Conservation (phyloP, 2,888 invertebrate species). For the Heteromyza rotundicornis region DNA sequence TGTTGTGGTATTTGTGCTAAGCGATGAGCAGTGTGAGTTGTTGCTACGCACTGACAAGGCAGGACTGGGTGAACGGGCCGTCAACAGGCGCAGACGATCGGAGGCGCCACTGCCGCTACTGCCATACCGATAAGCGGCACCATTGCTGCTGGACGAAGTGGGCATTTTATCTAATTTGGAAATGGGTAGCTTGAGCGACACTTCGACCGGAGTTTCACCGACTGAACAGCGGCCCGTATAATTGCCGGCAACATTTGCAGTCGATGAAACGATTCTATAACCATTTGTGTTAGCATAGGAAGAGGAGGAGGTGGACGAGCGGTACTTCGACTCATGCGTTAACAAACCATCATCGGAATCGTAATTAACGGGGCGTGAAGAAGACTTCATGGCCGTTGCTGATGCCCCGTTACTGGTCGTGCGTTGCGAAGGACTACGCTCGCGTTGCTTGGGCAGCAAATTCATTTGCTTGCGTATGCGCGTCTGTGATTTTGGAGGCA, state of each 20-base stretch:
- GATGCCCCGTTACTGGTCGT: conserved; percentile 26
- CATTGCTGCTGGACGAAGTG: conserved; percentile 27
- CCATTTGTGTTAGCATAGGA: conserved; percentile 15
- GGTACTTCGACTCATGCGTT: no score
- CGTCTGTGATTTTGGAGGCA: conserved; percentile 49
- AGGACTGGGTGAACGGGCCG: conserved; percentile 69
- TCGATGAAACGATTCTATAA: conserved; percentile 24
- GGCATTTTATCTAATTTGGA: conserved; percentile 37
- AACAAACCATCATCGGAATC: conserved; percentile 36
- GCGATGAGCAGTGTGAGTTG: conserved; percentile 44
- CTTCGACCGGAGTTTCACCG: conserved; percentile 48
- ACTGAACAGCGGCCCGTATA: neutral
- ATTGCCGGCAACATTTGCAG: conserved; percentile 19
- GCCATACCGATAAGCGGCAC: conserved; percentile 17
- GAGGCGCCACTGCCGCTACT: conserved; percentile 23
- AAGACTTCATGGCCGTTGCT: conserved; percentile 11
- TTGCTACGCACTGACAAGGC: conserved; percentile 51
- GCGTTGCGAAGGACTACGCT: conserved; percentile 43
- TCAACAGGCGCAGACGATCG: conserved; percentile 45
- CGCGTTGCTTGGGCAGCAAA: conserved; percentile 46
- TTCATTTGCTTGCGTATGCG: conserved; percentile 50
- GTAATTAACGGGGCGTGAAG: conserved; percentile 24
- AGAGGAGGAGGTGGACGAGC: conserved; percentile 12
- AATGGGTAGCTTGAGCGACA: conserved; percentile 46
- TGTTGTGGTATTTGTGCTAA: conserved; percentile 28